phyloP scores from a whole-genome alignment of 2,113 vertebrate genomes.

The Urocitellus parryii region DNA sequence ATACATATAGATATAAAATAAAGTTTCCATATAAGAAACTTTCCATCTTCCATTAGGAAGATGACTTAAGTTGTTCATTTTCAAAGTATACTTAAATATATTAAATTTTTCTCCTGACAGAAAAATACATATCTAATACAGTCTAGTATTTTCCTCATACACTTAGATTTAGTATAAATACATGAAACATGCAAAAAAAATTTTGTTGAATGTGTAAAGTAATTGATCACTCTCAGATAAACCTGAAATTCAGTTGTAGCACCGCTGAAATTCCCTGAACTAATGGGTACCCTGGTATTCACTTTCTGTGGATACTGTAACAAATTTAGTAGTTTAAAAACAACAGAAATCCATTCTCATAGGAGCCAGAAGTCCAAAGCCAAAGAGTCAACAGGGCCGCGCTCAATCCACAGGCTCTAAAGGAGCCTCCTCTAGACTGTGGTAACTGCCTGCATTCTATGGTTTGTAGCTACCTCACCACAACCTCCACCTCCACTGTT shows the following conservation, averaged over 20 bases:
- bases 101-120: slow-evolving; percentile 45
- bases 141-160: neutral
- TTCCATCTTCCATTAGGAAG: slow-evolving; percentile 38
- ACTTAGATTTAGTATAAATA: neutral
- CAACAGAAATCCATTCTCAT: neutral
- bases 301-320: neutral
- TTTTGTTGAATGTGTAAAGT: slow-evolving; percentile 5
- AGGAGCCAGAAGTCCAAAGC: neutral
- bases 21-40: neutral
- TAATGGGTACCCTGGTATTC: neutral
- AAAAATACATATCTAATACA: slow-evolving; percentile 40
- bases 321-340: neutral
- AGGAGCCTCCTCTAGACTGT: neutral
- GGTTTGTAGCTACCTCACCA: neutral
- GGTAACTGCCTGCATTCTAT: neutral
- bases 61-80: neutral
- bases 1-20: no score
- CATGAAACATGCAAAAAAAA: neutral
- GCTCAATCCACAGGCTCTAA: neutral
- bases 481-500: neutral
- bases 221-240: slow-evolving; percentile 17
- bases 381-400: neutral
- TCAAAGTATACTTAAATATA: slow-evolving; percentile 36
- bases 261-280: neutral
- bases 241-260: neutral